phyloP scores from a whole-genome alignment of 2,888 invertebrate genomes.

The Hemicrepidius hirtus region DNA sequence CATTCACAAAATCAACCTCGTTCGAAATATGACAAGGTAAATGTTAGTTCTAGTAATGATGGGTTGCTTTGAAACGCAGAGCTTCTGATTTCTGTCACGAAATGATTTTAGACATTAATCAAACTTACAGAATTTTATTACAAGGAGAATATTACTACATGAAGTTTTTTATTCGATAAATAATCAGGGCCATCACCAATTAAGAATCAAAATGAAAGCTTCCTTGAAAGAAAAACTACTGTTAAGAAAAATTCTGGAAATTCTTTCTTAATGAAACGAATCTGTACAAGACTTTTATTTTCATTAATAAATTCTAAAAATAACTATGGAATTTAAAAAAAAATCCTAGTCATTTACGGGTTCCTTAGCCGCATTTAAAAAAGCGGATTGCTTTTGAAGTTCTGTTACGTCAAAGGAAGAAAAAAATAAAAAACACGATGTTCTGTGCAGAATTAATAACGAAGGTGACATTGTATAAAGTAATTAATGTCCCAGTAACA shows the following conservation, averaged over 20 bases:
- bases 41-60: slow-evolving; percentile 14
- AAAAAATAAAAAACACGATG: slow-evolving; percentile 27
- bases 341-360: slow-evolving; percentile 2
- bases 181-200: too few relatives aligned
- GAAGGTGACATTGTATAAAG: slow-evolving; percentile 52
- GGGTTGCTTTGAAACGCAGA: too few relatives aligned
- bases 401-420: slow-evolving; percentile 19
- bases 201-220: too few relatives aligned
- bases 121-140: too few relatives aligned
- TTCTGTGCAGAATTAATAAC: slow-evolving; percentile 45
- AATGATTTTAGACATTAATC: too few relatives aligned
- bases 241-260: too few relatives aligned
- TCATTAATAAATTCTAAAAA: background rate
- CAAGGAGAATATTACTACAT: too few relatives aligned
- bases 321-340: slow-evolving; percentile 1
- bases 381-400: slow-evolving; percentile 1
- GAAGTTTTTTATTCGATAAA: too few relatives aligned
- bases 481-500: slow-evolving; percentile 52
- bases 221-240: too few relatives aligned
- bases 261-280: too few relatives aligned
- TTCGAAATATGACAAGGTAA: slow-evolving; percentile 23
- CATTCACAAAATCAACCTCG: background rate
- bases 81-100: too few relatives aligned
- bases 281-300: too few relatives aligned
- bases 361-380: slow-evolving; percentile 19